These are phyloP conservation scores for Scaptomyza hsui DNA, from an alignment of 1,140 invertebrate species.

Conservation along the genomic window DNA sequence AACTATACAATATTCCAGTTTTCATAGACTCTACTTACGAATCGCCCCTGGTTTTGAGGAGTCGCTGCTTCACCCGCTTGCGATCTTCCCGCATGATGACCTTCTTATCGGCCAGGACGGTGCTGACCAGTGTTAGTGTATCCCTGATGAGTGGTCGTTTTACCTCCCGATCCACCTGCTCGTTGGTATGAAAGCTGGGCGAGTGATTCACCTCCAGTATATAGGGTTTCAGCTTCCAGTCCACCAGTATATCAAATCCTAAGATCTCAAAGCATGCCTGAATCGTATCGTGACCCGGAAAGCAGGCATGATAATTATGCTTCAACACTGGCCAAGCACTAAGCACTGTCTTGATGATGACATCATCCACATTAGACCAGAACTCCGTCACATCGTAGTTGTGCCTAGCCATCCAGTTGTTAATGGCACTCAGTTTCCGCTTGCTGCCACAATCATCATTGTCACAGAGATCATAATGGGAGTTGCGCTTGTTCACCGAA, in stretches of 20 bases:
- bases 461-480: slow-evolving; percentile 87
- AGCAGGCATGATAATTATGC: slow-evolving; percentile 94
- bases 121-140: slow-evolving; percentile 92
- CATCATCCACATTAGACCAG: slow-evolving; percentile 94
- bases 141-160: slow-evolving; percentile 93
- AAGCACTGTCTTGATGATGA: slow-evolving; percentile 95
- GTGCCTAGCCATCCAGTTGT: slow-evolving; percentile 88
- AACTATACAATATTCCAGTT: too few species aligned
- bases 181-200: slow-evolving; percentile 95
- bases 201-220: slow-evolving; percentile 96
- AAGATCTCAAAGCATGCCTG: slow-evolving; percentile 95
- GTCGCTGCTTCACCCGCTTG: slow-evolving; percentile 87
- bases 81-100: slow-evolving; percentile 90
- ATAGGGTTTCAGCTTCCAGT: slow-evolving; percentile 93
- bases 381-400: slow-evolving; percentile 90
- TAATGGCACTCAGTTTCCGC: slow-evolving; percentile 92
- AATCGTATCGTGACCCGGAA: slow-evolving; percentile 92
- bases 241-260: slow-evolving; percentile 94
- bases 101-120: slow-evolving; percentile 90
- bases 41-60: slow-evolving; percentile 85
- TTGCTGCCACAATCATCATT: slow-evolving; percentile 92
- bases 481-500: slow-evolving; percentile 95
- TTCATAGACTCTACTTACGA: slow-evolving; percentile 52
- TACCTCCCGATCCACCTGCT: slow-evolving; percentile 91
- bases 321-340: slow-evolving; percentile 93